Evolutionary conservation across 2,888 invertebrate genomes (phyloP), one percentile per base, ranked within the genome.

Genomic region (Amaurobius ferox): DNA sequence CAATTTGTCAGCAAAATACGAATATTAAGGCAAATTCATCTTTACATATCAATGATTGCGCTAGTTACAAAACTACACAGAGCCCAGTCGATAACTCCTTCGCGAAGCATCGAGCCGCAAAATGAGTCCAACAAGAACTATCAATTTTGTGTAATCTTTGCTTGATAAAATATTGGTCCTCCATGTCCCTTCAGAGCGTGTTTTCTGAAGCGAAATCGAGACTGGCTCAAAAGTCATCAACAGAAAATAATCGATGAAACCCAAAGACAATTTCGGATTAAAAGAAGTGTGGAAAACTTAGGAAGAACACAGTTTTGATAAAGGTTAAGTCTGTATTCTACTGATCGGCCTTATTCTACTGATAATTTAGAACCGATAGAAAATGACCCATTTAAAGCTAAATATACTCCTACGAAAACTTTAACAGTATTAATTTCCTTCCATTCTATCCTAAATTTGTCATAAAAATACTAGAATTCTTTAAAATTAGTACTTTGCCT

Each of bases 121-220:
- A 80, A 80, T 73, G 67, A 73, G 79, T 29, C 48, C 64, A 79
- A 66, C 40, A 67, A 72, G 79, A 67, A 67, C 79, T 80, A 80
- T 73, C 79, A 80, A 80, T 80, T 80, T 80, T 73, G 48, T 48
- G 66, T 80, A 80, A 80, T 80, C 79, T 80, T 67, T 30, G 28
- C n/a, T 67, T 66, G 73, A 80, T 80, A 80, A 80, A 80, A 73
- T 73, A 80, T 73, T 28, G 67, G 62, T 30, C 55, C 26, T 55
- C 35, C 16, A 67, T 35, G 72, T 73, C 16, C 30, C 72, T 66
- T 72, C 79, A 61, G 67, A 40, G 39, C 73, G 30, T 80, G 67
- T 67, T 80, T 73, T 35, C 72, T 44, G 72, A 48, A 73, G 72
- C 66, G 55, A 48, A 67, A 66, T 67, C 44, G 16, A 72, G 73